phyloP scores from a whole-genome alignment of 2,888 invertebrate genomes.

The Aricia artaxerxes region DNA sequence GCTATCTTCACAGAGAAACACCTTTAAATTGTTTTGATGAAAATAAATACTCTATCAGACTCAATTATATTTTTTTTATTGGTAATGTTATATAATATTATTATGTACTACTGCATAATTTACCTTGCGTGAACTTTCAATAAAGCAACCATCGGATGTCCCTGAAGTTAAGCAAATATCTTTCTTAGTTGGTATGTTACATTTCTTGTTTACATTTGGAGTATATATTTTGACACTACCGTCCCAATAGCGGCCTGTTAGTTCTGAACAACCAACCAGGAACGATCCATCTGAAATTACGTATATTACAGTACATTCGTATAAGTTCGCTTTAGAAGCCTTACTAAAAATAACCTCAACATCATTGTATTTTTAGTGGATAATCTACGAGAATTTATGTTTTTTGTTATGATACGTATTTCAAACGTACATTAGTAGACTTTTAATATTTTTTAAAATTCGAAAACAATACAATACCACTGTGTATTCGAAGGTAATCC shows the following conservation, averaged over 20 bases:
- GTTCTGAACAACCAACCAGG: slow-evolving; percentile 69
- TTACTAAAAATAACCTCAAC: neutral
- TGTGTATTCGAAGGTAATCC: slow-evolving; percentile 62
- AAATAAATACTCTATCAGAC: neutral
- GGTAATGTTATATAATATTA: no score
- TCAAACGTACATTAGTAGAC: neutral
- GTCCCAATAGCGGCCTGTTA: slow-evolving; percentile 75
- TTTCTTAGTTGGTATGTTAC: slow-evolving; percentile 50
- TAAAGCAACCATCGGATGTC: slow-evolving; percentile 70
- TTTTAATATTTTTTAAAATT: neutral
- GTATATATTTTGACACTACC: slow-evolving; percentile 63
- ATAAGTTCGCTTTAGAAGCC: neutral
- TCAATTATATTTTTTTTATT: neutral
- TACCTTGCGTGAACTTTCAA: slow-evolving; percentile 63
- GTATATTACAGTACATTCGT: neutral
- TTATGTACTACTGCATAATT: neutral
- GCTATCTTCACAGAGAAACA: slow-evolving; percentile 71
- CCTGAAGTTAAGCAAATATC: slow-evolving; percentile 60
- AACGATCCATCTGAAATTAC: slow-evolving; percentile 61
- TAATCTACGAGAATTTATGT: neutral
- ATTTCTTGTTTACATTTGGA: slow-evolving; percentile 50
- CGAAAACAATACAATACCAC: slow-evolving; percentile 50
- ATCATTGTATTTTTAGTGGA: neutral
- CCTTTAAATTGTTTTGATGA: slow-evolving; percentile 46
- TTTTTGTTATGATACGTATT: slow-evolving; percentile 1